A percentile compares a stretch with the other conserved stretches of the same genome.
Conservation (phyloP, 2,888 invertebrate species). For the Atrina japonica region DNA sequence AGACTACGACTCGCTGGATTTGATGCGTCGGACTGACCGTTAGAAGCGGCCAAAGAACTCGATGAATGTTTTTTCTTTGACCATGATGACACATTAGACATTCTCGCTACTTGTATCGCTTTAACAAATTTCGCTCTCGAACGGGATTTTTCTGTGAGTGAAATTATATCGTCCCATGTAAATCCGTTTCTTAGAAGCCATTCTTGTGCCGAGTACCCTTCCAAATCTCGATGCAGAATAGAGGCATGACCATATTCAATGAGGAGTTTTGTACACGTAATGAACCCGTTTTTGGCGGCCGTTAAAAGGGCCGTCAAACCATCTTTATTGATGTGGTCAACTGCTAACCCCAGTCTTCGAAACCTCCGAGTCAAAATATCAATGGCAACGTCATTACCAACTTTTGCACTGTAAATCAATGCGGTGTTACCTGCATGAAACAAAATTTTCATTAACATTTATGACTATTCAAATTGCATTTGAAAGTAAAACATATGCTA, state of each 20-base stretch:
- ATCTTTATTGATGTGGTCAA: constrained; percentile 75
- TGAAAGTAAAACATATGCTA: too few relatives aligned
- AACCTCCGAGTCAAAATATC: constrained; percentile 76
- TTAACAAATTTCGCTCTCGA: constrained; percentile 40
- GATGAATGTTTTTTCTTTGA: neutral
- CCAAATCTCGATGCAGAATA: constrained; percentile 67
- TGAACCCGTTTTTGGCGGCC: constrained; percentile 74
- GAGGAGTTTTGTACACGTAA: constrained; percentile 75
- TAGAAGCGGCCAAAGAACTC: too few relatives aligned
- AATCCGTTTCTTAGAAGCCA: constrained; percentile 74
- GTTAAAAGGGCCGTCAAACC: constrained; percentile 76
- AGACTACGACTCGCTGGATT: too few relatives aligned
- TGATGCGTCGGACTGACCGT: too few relatives aligned
- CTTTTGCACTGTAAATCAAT: constrained; percentile 74
- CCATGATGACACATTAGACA: neutral
- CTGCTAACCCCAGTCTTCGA: constrained; percentile 75
- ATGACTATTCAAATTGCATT: too few relatives aligned
- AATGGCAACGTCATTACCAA: constrained; percentile 76
- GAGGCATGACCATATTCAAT: constrained; percentile 75
- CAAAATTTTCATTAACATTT: too few relatives aligned
- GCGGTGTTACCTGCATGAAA: constrained; percentile 75
- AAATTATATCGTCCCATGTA: constrained; percentile 67
- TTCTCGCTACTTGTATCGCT: constrained; percentile 20
- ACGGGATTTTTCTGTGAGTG: constrained; percentile 42
- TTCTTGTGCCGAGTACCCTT: constrained; percentile 71